These are phyloP conservation scores for Eriocheir sinensis DNA, from an alignment of 1,140 invertebrate species.

Conservation along the genomic window DNA sequence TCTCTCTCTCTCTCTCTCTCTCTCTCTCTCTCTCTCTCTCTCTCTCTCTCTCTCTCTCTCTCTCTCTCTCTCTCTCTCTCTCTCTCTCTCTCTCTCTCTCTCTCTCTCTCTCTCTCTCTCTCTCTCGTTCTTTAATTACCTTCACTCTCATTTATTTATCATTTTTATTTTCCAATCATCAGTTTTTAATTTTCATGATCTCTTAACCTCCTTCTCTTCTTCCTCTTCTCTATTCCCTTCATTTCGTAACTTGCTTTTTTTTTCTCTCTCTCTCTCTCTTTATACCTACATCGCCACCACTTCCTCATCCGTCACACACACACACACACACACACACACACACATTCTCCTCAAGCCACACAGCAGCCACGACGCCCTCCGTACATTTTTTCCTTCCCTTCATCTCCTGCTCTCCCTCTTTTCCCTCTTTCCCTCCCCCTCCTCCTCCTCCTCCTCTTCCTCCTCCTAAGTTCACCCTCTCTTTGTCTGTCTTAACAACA, in stretches of 20 bases:
- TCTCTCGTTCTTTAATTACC: not conserved
- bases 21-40: not conserved
- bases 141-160: too few species aligned
- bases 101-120: not conserved
- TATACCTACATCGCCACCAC: not conserved
- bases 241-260: not conserved
- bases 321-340: conserved; percentile 54
- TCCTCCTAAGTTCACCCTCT: not conserved
- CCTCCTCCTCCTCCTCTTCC: not conserved
- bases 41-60: not conserved
- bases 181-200: too few species aligned
- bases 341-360: conserved; percentile 23
- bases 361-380: not conserved
- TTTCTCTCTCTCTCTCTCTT: not conserved
- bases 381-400: not conserved
- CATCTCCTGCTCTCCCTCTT: not conserved
- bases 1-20: conserved; percentile 49
- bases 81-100: not conserved
- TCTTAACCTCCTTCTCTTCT: not conserved
- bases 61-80: not conserved
- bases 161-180: too few species aligned
- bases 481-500: too few species aligned
- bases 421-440: not conserved
- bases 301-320: conserved; percentile 40
- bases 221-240: not conserved